Evolutionary conservation across 2,797 vertebrate genomes (phyloP).

Genomic region (Hapalemur alaotrensis): DNA sequence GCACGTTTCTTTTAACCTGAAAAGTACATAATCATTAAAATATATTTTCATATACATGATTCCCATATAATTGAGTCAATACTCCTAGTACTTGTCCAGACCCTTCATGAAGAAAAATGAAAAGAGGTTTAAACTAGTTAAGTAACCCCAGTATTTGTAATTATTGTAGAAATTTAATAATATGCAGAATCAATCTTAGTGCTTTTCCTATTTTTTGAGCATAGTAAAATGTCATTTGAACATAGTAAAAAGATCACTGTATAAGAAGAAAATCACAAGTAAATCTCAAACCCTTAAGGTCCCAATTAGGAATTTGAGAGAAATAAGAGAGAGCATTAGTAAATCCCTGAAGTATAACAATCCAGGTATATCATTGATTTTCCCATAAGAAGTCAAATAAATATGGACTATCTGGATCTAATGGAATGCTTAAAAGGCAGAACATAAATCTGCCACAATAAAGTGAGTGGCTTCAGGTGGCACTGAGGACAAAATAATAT

Average conservation of each 20-base stretch:
- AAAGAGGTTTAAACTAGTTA: not conserved
- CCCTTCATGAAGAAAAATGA: not conserved
- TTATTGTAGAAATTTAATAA: not conserved
- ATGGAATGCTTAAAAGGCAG: not conserved
- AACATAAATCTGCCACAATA: not conserved
- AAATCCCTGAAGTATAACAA: not conserved
- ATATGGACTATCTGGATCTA: not conserved
- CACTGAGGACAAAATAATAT: not conserved
- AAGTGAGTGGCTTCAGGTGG: not conserved
- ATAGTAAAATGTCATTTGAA: not conserved
- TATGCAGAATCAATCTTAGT: not conserved
- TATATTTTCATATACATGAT: not conserved
- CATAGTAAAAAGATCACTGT: not conserved
- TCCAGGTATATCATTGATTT: not conserved
- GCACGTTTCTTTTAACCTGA: not conserved
- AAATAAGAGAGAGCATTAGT: not conserved
- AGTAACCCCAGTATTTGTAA: not conserved
- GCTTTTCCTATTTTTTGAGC: not conserved
- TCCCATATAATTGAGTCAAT: not conserved
- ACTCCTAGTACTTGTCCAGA: not conserved
- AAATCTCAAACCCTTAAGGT: not conserved
- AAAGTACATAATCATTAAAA: not conserved
- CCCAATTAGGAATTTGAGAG: not conserved
- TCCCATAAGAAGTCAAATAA: not conserved
- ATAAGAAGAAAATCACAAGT: not conserved